Percentiles rank a stretch among this genome's conserved stretches.
These are phyloP conservation scores for Paragorgia papillata DNA, from an alignment of 92 coral and sea anemone species.

Conservation along the genomic window DNA sequence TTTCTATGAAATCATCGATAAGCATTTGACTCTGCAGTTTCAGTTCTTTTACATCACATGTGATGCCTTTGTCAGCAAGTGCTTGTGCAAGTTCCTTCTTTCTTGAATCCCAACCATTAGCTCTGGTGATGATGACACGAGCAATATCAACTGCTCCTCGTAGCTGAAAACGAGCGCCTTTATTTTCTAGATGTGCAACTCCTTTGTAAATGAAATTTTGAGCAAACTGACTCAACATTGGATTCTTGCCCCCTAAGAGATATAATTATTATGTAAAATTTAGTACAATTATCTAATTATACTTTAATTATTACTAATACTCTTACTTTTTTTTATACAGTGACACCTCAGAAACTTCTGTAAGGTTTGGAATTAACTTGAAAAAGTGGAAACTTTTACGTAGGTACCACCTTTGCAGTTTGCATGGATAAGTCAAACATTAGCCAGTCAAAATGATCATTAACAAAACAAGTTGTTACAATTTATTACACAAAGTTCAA, in stretches of 20 bases:
- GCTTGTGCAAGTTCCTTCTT: slow-evolving; percentile 65
- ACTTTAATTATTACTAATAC: too few species aligned
- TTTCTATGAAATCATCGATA: slow-evolving; percentile 94
- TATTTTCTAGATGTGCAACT: slow-evolving; percentile 82
- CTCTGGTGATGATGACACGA: slow-evolving; percentile 84
- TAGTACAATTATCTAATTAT: too few species aligned
- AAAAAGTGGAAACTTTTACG: too few species aligned
- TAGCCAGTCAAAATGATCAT: too few species aligned
- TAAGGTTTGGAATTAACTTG: too few species aligned
- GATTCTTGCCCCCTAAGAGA: slow-evolving; percentile 82
- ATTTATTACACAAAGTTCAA: too few species aligned
- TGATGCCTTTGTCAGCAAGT: slow-evolving; percentile 67
- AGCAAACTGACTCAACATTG: slow-evolving; percentile 85
- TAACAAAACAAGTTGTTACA: too few species aligned
- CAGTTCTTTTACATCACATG: slow-evolving; percentile 63
- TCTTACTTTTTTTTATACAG: too few species aligned
- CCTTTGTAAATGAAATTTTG: slow-evolving; percentile 98
- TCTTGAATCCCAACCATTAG: slow-evolving; percentile 86
- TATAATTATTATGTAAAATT: too few species aligned
- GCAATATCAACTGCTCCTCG: slow-evolving; percentile 88
- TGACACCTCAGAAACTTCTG: too few species aligned
- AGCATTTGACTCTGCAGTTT: slow-evolving; percentile 82
- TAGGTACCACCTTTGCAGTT: too few species aligned
- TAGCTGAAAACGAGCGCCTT: slow-evolving; percentile 90
- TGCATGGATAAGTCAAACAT: too few species aligned